Evolutionary conservation across 2,797 vertebrate genomes (phyloP).

Genomic region (Lithobates sylvaticus): DNA sequence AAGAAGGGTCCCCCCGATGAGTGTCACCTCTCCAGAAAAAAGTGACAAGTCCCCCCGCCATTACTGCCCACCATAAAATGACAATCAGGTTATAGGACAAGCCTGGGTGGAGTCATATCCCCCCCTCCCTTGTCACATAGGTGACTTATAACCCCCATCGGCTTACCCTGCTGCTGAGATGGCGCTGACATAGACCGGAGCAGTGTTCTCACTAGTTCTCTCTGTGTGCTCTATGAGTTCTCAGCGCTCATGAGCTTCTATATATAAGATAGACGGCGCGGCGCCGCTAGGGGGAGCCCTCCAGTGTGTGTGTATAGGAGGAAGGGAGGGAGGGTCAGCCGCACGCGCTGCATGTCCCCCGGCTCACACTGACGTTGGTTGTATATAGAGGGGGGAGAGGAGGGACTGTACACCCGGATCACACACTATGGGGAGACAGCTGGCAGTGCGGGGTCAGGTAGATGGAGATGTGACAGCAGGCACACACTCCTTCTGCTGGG

Average conservation of each 20-base stretch:
- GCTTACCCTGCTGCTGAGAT: slow-evolving; percentile 41
- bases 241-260: neutral
- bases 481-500: no score
- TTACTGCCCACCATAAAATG: neutral
- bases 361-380: no score
- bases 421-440: no score
- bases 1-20: no score
- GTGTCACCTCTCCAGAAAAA: no score
- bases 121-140: neutral
- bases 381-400: no score
- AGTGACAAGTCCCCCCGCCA: neutral
- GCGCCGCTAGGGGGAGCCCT: slow-evolving; percentile 47
- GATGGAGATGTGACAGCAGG: no score
- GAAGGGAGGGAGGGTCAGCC: neutral
- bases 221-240: slow-evolving; percentile 25
- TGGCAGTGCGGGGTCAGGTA: no score
- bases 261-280: slow-evolving; percentile 35
- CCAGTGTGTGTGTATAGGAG: neutral
- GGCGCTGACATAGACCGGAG: neutral
- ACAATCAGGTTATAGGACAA: neutral
- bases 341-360: no score
- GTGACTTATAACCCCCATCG: neutral
- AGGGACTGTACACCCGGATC: no score
- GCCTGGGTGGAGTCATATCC: neutral
- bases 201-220: slow-evolving; percentile 1